phyloP scores from a whole-genome alignment of 2,888 invertebrate species.

The Seladonia tumulorum region DNA sequence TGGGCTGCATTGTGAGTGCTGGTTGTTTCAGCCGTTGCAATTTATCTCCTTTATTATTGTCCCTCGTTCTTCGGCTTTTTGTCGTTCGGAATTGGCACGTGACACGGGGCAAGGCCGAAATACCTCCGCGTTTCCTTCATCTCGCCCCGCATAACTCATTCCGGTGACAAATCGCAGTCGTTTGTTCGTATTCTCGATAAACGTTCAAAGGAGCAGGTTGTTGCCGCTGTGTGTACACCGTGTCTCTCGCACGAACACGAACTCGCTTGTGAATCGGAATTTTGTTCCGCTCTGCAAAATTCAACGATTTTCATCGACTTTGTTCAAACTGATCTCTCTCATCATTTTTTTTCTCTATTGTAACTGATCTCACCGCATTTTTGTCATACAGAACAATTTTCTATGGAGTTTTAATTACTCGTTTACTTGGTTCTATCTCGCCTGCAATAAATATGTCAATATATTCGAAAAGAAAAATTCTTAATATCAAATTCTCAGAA shows the following conservation, averaged over 20 bases:
- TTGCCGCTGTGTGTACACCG: neutral
- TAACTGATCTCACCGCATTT: no score
- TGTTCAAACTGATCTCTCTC: no score
- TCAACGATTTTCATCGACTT: no score
- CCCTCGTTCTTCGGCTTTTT: slow-evolving; percentile 16
- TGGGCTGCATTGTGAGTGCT: slow-evolving; percentile 10
- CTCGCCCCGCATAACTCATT: slow-evolving; percentile 34
- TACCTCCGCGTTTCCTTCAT: slow-evolving; percentile 24
- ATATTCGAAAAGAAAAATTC: no score
- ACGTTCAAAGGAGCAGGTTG: slow-evolving; percentile 38
- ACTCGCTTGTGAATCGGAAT: neutral
- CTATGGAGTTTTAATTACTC: no score
- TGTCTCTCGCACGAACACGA: neutral
- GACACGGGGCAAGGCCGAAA: slow-evolving; percentile 37
- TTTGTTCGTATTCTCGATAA: slow-evolving; percentile 42
- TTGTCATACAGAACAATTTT: no score
- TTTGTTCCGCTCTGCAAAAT: no score
- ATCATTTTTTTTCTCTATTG: no score
- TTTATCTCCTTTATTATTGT: slow-evolving; percentile 48
- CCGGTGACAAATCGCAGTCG: slow-evolving; percentile 38
- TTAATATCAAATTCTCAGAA: no score
- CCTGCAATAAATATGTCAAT: no score
- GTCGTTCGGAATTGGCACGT: slow-evolving; percentile 2
- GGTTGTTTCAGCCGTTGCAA: slow-evolving; percentile 21
- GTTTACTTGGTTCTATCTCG: no score